These are phyloP conservation scores for Excalfactoria chinensis DNA, from an alignment of 2,113 vertebrate species.

Conservation along the genomic window DNA sequence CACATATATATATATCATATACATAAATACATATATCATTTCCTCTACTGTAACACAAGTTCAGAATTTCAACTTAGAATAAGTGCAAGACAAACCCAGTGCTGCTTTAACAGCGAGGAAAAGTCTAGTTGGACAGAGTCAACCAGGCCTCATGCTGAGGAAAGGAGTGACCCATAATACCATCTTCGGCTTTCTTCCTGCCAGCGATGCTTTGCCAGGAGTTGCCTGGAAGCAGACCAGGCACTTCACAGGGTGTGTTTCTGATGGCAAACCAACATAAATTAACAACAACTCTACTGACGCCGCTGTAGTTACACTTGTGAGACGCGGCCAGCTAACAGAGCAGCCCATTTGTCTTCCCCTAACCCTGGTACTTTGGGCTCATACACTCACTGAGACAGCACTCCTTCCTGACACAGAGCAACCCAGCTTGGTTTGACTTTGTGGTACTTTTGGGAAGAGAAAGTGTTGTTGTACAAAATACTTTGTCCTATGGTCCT, in stretches of 20 bases:
- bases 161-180: background rate
- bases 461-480: background rate
- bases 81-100: background rate
- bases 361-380: background rate
- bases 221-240: background rate
- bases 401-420: background rate
- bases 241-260: conserved; percentile 8
- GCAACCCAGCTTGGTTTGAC: background rate
- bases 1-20: too few relatives aligned
- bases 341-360: background rate
- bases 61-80: background rate
- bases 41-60: background rate
- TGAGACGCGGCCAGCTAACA: background rate
- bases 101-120: background rate
- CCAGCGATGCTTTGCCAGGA: background rate
- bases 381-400: background rate
- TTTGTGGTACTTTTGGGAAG: background rate
- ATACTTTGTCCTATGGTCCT: background rate
- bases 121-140: background rate
- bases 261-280: conserved; percentile 26
- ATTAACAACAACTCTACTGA: background rate
- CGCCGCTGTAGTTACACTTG: background rate
- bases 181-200: background rate
- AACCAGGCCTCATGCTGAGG: background rate
- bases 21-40: background rate